These are phyloP conservation scores for Colletes gigas DNA, from an alignment of 1,140 invertebrate species.

Conservation along the genomic window DNA sequence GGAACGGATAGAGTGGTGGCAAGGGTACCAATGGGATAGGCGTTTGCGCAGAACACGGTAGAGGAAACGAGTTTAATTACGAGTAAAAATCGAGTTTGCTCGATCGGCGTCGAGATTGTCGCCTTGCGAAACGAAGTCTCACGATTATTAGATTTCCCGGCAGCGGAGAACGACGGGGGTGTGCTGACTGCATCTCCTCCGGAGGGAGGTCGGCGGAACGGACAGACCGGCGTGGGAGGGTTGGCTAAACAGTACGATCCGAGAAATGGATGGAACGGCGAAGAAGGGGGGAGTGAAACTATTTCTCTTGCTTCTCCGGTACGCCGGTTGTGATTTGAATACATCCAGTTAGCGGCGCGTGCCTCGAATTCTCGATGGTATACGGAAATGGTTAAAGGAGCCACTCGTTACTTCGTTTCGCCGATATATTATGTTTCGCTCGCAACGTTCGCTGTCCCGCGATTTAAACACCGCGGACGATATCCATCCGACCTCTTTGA, in stretches of 20 bases:
- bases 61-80: constrained; percentile 60
- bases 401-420: constrained; percentile 73
- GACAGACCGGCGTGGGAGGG: constrained; percentile 36
- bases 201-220: constrained; percentile 8
- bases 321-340: constrained; percentile 79
- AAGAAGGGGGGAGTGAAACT: constrained; percentile 67
- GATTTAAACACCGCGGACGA: constrained; percentile 7
- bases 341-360: constrained; percentile 79
- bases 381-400: constrained; percentile 70
- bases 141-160: constrained; percentile 64
- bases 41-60: neutral
- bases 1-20: neutral
- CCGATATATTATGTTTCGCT: constrained; percentile 57
- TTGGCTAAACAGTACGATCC: constrained; percentile 67
- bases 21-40: neutral
- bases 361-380: constrained; percentile 71
- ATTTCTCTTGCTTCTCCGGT: constrained; percentile 75
- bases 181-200: constrained; percentile 7
- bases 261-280: constrained; percentile 58
- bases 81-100: constrained; percentile 65
- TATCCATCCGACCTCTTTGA: neutral
- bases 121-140: constrained; percentile 61
- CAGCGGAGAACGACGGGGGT: constrained; percentile 28
- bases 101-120: constrained; percentile 64
- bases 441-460: constrained; percentile 23